Evolutionary conservation across 2,888 invertebrate genomes (phyloP).

Genomic region (Autographa gamma): DNA sequence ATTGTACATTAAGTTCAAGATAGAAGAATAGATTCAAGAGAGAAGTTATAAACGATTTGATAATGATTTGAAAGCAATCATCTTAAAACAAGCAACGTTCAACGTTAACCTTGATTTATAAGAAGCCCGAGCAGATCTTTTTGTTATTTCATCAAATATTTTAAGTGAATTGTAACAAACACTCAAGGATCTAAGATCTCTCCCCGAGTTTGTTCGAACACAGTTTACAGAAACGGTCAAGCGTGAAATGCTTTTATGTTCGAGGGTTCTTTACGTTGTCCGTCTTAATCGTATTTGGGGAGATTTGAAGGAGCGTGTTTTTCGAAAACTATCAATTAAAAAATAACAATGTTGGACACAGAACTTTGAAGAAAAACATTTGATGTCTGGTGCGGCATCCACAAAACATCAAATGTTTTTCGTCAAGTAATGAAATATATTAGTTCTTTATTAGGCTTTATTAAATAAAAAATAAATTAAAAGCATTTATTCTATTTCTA

Average conservation of each 20-base stretch:
- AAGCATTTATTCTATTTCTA: too few relatives aligned
- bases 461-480: too few relatives aligned
- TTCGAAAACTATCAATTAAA: constrained; percentile 1
- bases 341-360: background rate
- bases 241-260: constrained; percentile 11
- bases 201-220: constrained; percentile 9
- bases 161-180: constrained; percentile 3
- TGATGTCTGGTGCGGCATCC: too few relatives aligned
- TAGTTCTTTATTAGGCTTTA: too few relatives aligned
- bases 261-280: background rate
- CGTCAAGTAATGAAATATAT: too few relatives aligned
- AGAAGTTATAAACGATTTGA: too few relatives aligned
- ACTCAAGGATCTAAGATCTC: constrained; percentile 3
- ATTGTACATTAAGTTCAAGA: too few relatives aligned
- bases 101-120: background rate
- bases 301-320: background rate
- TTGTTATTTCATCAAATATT: constrained; percentile 3
- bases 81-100: too few relatives aligned
- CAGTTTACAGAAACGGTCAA: constrained; percentile 8
- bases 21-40: too few relatives aligned
- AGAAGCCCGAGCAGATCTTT: background rate
- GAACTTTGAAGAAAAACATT: too few relatives aligned
- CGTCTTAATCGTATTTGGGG: background rate
- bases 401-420: too few relatives aligned
- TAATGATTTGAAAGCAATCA: too few relatives aligned